phyloP scores from a whole-genome alignment of 2,113 vertebrate species.

The Neogale vison region DNA sequence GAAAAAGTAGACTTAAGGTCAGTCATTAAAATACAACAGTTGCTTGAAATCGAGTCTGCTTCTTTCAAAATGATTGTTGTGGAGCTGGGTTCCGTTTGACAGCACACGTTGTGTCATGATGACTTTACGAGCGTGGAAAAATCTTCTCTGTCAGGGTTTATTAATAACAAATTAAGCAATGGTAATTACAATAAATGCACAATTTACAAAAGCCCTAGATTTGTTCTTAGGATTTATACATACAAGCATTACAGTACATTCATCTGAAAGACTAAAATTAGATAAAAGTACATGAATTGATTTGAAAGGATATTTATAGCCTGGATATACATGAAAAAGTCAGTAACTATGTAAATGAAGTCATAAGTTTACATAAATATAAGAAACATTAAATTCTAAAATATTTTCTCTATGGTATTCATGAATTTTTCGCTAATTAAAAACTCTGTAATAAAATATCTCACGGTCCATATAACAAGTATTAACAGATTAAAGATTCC shows the following conservation, averaged over 20 bases:
- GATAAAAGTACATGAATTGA: conserved; percentile 80
- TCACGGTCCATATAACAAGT: conserved; percentile 87
- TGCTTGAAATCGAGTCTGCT: conserved; percentile 37
- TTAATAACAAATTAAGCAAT: conserved; percentile 85
- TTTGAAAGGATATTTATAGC: conserved; percentile 79
- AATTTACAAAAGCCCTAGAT: conserved; percentile 89
- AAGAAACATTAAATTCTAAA: conserved; percentile 93
- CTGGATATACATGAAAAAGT: conserved; percentile 84
- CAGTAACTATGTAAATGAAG: conserved; percentile 87
- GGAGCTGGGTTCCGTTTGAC: conserved; percentile 61
- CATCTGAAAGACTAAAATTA: conserved; percentile 83
- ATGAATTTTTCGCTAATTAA: conserved; percentile 88
- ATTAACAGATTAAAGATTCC: conserved; percentile 84
- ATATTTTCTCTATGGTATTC: conserved; percentile 90
- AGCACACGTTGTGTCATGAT: conserved; percentile 77
- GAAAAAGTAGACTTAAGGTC: conserved; percentile 73
- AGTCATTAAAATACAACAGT: conserved; percentile 56
- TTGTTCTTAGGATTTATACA: conserved; percentile 83
- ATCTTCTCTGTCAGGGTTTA: conserved; percentile 79
- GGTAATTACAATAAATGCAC: conserved; percentile 88
- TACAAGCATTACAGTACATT: conserved; percentile 89
- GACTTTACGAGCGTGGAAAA: conserved; percentile 83
- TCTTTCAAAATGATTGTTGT: conserved; percentile 68
- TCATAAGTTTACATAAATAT: conserved; percentile 93
- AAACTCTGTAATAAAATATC: conserved; percentile 93